Percentiles rank a stretch among this genome's conserved stretches.
These are phyloP conservation scores for Dryobotodes eremita DNA, from an alignment of 2,888 invertebrate species.

Conservation along the genomic window DNA sequence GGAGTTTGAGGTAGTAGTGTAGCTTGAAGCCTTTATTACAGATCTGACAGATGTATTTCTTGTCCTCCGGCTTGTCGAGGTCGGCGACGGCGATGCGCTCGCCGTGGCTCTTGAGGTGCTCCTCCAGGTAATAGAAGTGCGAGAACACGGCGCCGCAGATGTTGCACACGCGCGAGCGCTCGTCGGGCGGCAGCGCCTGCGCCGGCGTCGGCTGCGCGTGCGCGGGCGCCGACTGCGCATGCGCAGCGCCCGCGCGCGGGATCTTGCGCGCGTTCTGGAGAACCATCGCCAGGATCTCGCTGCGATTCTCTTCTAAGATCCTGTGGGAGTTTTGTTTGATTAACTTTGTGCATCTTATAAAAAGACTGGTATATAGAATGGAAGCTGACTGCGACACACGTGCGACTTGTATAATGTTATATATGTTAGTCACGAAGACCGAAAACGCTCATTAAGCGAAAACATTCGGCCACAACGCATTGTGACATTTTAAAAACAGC, in stretches of 20 bases:
- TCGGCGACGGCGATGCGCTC: constrained; percentile 82
- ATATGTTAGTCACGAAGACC: too few species aligned
- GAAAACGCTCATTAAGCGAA: neutral
- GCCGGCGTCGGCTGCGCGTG: constrained; percentile 41
- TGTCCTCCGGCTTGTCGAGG: constrained; percentile 77
- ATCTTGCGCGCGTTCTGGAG: constrained; percentile 86
- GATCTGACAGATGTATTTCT: constrained; percentile 82
- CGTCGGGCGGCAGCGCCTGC: constrained; percentile 75
- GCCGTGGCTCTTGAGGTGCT: constrained; percentile 86
- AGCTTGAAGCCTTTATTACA: constrained; percentile 86
- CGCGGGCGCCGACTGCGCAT: constrained; percentile 74
- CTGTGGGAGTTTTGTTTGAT: constrained; percentile 67
- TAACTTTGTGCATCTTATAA: neutral
- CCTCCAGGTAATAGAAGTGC: constrained; percentile 86
- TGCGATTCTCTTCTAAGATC: constrained; percentile 84
- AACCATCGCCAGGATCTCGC: constrained; percentile 86
- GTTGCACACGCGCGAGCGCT: constrained; percentile 85
- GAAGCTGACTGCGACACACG: too few species aligned
- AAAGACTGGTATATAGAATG: too few species aligned
- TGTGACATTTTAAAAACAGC: neutral
- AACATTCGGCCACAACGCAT: neutral
- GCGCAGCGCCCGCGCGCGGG: constrained; percentile 71
- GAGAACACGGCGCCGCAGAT: constrained; percentile 87
- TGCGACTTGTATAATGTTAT: too few species aligned
- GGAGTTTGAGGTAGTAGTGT: constrained; percentile 85